Percentiles rank a stretch among this genome's conserved stretches.
Conservation (phyloP, 2,888 invertebrate species). For the Melinopterus prodromus region DNA sequence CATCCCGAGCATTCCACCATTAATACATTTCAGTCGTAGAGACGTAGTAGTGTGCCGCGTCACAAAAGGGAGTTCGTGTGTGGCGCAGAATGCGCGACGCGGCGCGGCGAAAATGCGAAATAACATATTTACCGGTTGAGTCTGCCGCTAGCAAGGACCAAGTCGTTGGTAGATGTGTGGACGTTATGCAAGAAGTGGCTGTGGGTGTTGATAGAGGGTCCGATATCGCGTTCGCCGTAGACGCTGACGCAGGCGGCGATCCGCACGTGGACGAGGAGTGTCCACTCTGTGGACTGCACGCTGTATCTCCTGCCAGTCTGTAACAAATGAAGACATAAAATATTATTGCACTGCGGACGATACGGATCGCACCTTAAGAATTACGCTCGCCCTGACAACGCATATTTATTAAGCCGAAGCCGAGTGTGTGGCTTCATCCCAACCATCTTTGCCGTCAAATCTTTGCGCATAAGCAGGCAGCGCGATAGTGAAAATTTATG, state of each 20-base stretch:
- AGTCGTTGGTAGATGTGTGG: slow-evolving; percentile 55
- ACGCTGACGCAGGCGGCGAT: slow-evolving; percentile 61
- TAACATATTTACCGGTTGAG: slow-evolving; percentile 48
- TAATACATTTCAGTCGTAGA: neutral
- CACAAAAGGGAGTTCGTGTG: neutral
- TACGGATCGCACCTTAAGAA: neutral
- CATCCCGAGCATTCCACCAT: neutral
- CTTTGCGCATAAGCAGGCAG: neutral
- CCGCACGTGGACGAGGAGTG: slow-evolving; percentile 69
- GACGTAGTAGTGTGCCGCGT: neutral
- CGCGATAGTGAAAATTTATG: no score
- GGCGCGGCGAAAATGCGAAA: neutral
- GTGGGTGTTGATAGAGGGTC: slow-evolving; percentile 52
- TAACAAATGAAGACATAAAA: slow-evolving; percentile 10
- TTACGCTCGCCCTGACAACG: neutral
- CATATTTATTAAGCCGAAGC: neutral
- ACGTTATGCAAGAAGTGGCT: slow-evolving; percentile 50
- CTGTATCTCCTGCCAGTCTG: slow-evolving; percentile 59
- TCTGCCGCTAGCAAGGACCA: slow-evolving; percentile 56
- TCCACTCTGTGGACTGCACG: slow-evolving; percentile 67
- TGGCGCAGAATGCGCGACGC: neutral
- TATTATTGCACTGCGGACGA: slow-evolving; percentile 4
- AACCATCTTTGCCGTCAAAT: neutral
- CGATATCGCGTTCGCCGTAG: slow-evolving; percentile 48
- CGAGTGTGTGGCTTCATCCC: neutral